Evolutionary conservation across 2,113 vertebrate species (phyloP), one percentile per base, ranked within the genome.

Genomic region (Paradoxurus hermaphroditus): DNA sequence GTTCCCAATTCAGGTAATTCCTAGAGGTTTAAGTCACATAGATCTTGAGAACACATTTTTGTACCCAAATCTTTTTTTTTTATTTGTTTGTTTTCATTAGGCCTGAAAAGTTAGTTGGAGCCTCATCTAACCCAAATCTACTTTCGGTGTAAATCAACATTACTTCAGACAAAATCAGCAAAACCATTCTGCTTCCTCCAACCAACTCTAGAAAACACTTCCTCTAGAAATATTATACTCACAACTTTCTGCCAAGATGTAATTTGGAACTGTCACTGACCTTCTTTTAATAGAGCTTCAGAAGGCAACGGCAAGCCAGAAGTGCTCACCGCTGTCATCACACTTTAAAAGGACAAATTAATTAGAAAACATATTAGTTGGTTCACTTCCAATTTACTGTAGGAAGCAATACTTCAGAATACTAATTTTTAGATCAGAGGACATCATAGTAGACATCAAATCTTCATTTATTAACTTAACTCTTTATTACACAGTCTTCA

Each of bases 1-100:
- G 99, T 99, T n/a, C 99, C 99, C 73, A 99, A 99, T 97, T 99
- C 99, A 99, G 99, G 99, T 99, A 98, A 98, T 93, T 90, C 39
- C 56, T 96, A 56, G 67, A 44, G 9, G 19, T n/a, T 63, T 19
- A 16, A 15, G 5, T 27, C 34, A 31, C 44, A 86, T 4, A 15
- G 25, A 10, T 12, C 27, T 77, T 41, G 79, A 94, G 62, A 78
- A 95, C 0, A 1, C 68, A 4, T 51, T 49, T 70, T 78, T n/a
- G 5, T 46, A 75, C 73, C 34, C 29, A 65, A n/a, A 36, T 65
- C 15, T n/a, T n/a, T n/a, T 89, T 89, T 21, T 44, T 25, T 59
- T 46, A 8, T 67, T 73, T 29, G 2, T 70, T 68, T 87, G 27
- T 90, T 93, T 95, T 82, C 13, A 62, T 29, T 36, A 86, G 63